Base-by-base conservation (phyloP, 2,888 invertebrate species). In the Melanostoma mellinum region DNA sequence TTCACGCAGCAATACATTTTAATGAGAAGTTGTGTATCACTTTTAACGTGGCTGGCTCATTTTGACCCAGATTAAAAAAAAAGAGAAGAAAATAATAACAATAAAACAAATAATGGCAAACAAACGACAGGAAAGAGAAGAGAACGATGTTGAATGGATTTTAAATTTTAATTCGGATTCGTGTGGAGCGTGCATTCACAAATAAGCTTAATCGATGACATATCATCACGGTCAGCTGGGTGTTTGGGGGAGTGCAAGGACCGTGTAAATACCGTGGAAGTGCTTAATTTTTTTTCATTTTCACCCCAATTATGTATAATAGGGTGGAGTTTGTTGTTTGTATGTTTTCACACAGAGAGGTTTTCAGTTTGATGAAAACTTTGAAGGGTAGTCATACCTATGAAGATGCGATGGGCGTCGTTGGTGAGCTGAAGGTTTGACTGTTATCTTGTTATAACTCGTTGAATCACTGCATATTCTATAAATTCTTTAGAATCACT, bases 191-290 rank as follows among this genome's bases (percentile, higher is more conserved):
- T 35, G 71, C 56, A 56, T 46, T 55, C 36, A 38, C 56, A 67
- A 60, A 78, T 67, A 60, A 53, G 67, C 75, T 75, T 80, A 80
- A 80, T 71, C 75, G 69, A 80, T 71, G 80, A 80, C 75, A 71
- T 71, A 71, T 81, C 81, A 81, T 81, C 80, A 71, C 75, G 58
- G 80, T 58, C 65, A 67, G 71, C 9, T 55, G 36, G 48, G 42
- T 6, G n/a, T 48, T 50, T 10, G 50, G n/a, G 63, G 48, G 56
- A 20, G 68, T 20, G 74, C 69, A 74, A 63, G 56, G 40, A 56
- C 33, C 52, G 63, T 79, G 79, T 79, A 79, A 79, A 79, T 63
- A 63, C 63, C 68, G 46, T 52, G 68, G 63, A 79, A 79, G 10
- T 44, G 55, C 55, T 56, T 8, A 48, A 9, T 48, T 56, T 56